Base-by-base conservation (phyloP, 2,797 vertebrate genomes). In the Erethizon dorsatum region DNA sequence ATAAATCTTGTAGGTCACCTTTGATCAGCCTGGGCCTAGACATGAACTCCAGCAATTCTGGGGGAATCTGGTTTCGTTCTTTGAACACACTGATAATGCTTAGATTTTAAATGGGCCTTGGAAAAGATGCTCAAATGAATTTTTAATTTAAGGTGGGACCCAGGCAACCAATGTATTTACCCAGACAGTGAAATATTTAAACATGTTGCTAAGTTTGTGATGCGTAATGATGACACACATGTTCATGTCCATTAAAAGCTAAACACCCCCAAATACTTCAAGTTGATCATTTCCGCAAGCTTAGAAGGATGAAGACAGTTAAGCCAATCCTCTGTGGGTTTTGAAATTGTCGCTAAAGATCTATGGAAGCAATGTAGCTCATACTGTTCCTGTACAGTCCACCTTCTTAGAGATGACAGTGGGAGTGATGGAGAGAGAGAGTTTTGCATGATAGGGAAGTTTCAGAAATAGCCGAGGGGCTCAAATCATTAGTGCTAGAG, bases 171-270 rank as follows among this genome's bases (percentile, higher is more conserved):
- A 91, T 95, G 93, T 97, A 83, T 95, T 97, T 95, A 89, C 82
- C 90, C 20, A 86, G 96, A 83, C 79, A 94, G 69, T 95, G 95
- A 97, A 98, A 98, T 98, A 98, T 98, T 98, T 98, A 97, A 97
- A 94, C 71, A 88, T 88, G 91, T 95, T 98, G 93, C 94, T 98
- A 96, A 85, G 77, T 90, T 97, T 97, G 97, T 97, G 95, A 95
- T 92, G 91, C 96, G 90, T 77, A 85, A 88, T 93, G 97, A 83
- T 98, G 97, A 97, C 96, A 98, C 97, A 95, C 95, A 97, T 98
- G 97, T 87, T 89, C 92, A 97, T 96, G 84, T 94, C 96, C 96
- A 92, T 88, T 79, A 86, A 90, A 89, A 88, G 28, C 31, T 37
- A 67, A 65, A 77, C 88, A 94, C 37, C 63, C 47, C 15, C 2